Percentiles rank a stretch among this genome's conserved stretches.
Conservation (phyloP, 2,888 invertebrate genomes). For the Dicycla oo region DNA sequence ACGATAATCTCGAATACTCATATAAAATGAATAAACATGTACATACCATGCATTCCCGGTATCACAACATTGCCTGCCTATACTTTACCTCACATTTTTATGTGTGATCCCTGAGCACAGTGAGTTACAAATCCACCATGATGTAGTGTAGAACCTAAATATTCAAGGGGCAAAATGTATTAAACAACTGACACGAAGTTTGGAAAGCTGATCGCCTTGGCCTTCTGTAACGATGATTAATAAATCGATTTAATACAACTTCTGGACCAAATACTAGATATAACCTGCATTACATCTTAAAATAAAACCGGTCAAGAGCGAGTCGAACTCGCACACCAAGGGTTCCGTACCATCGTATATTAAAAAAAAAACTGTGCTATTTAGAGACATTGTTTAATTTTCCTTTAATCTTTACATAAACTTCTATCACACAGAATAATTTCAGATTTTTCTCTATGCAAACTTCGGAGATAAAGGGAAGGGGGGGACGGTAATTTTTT, state of each 20-base stretch:
- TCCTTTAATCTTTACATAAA: too few relatives aligned
- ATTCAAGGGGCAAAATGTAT: conserved; percentile 62
- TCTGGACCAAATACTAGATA: conserved; percentile 22
- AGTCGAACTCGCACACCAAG: too few relatives aligned
- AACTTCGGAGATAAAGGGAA: too few relatives aligned
- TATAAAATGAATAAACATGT: conserved; percentile 59
- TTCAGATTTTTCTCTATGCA: too few relatives aligned
- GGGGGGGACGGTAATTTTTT: too few relatives aligned
- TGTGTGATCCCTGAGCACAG: conserved; percentile 20
- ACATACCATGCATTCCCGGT: conserved; percentile 70
- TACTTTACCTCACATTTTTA: conserved; percentile 67
- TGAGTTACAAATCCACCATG: conserved; percentile 57
- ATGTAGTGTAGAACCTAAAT: conserved; percentile 65
- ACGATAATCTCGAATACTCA: conserved; percentile 50
- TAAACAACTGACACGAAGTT: conserved; percentile 66
- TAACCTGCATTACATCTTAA: conserved; percentile 20
- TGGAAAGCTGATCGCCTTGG: conserved; percentile 67
- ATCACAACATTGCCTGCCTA: conserved; percentile 52
- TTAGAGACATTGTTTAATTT: too few relatives aligned
- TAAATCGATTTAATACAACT: conserved; percentile 65
- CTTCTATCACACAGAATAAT: too few relatives aligned
- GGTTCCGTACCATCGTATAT: too few relatives aligned
- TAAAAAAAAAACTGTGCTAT: too few relatives aligned
- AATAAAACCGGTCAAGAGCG: too few relatives aligned
- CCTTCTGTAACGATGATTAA: conserved; percentile 80